Percentiles rank a stretch among this genome's conserved stretches.
These are phyloP conservation scores for Drosophila subsilvestris DNA, from an alignment of 2,888 invertebrate genomes.

Conservation along the genomic window DNA sequence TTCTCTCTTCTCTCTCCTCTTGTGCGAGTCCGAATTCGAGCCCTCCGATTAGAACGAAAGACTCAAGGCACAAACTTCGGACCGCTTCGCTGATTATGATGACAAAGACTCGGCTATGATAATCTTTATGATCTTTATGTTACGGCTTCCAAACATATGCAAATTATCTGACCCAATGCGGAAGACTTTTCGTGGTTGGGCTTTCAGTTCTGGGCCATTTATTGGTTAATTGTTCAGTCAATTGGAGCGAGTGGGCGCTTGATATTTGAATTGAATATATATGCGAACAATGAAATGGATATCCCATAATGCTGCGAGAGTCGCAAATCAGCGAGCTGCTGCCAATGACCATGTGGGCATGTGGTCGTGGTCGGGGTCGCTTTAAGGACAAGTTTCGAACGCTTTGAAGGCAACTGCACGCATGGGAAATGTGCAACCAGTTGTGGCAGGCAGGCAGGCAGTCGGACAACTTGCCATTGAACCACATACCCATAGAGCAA, in stretches of 20 bases:
- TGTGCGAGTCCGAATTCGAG: background rate
- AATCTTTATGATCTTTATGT: conserved; percentile 64
- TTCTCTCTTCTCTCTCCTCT: background rate
- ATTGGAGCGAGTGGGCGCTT: conserved; percentile 50
- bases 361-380: conserved; percentile 16
- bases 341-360: conserved; percentile 43
- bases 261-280: conserved; percentile 22
- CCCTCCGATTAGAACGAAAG: conserved; percentile 56
- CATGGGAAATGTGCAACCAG: conserved; percentile 80
- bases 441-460: conserved; percentile 42
- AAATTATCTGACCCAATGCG: conserved; percentile 53
- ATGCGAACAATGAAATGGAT: conserved; percentile 26
- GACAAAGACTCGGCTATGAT: conserved; percentile 13
- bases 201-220: conserved; percentile 7
- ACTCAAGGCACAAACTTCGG: conserved; percentile 59
- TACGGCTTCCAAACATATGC: conserved; percentile 37
- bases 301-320: conserved; percentile 1
- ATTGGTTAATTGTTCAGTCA: conserved; percentile 65
- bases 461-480: conserved; percentile 68
- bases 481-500: conserved; percentile 75
- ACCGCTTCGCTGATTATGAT: conserved; percentile 64
- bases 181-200: conserved; percentile 27
- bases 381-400: conserved; percentile 73
- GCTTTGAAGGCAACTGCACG: conserved; percentile 68
- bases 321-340: conserved; percentile 15